Evolutionary conservation across 2,797 vertebrate species (phyloP).

Genomic region (Rhabdophis nuchalis): DNA sequence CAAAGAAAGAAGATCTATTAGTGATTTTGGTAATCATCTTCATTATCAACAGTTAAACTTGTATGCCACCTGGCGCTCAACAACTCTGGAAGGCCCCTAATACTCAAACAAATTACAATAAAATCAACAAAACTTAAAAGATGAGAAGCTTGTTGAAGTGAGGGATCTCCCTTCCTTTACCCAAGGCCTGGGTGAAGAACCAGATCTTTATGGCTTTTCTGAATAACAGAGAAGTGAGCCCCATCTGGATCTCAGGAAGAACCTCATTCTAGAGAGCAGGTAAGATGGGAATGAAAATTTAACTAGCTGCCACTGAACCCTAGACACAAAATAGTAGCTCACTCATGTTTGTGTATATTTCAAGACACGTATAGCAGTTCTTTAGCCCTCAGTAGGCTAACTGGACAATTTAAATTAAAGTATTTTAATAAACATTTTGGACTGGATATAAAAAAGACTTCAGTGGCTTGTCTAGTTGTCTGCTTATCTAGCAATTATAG

Average conservation of each 20-base stretch:
- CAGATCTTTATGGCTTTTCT: neutral
- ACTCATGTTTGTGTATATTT: neutral
- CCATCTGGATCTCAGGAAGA: neutral
- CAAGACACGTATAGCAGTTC: neutral
- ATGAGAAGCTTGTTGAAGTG: neutral
- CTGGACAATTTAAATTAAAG: neutral
- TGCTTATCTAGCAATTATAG: neutral
- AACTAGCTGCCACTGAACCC: neutral
- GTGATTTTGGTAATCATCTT: no score
- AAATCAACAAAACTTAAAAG: neutral
- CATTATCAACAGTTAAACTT: no score
- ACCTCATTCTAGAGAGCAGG: neutral
- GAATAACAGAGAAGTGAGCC: neutral
- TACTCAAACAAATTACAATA: neutral
- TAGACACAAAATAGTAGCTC: neutral
- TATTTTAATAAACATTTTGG: neutral
- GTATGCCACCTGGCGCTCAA: neutral
- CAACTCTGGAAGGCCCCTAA: neutral
- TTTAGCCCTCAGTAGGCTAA: neutral
- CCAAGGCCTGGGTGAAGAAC: no score
- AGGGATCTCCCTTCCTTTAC: neutral
- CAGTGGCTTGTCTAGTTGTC: neutral
- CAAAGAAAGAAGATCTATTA: no score
- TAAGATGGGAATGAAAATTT: neutral
- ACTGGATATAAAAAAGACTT: neutral